phyloP scores from a whole-genome alignment of 1,140 invertebrate genomes.

The Pteromalus puparum region DNA sequence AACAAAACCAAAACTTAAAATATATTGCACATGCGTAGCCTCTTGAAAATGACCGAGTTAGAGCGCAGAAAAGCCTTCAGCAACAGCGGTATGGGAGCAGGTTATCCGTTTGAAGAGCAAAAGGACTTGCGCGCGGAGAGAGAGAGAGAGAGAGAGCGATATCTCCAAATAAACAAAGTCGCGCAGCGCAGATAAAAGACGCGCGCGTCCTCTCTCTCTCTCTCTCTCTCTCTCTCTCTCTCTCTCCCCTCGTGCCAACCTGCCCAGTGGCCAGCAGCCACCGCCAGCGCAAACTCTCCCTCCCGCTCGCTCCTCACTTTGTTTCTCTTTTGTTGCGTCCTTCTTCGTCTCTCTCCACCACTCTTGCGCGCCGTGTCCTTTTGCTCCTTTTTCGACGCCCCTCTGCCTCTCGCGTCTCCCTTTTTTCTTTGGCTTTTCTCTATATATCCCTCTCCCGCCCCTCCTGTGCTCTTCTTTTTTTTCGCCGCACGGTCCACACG shows the following conservation, averaged over 20 bases:
- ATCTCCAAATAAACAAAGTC: slow-evolving; percentile 9
- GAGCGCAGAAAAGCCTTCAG: too few species aligned
- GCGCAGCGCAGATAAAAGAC: background rate
- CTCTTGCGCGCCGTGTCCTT: slow-evolving; percentile 44
- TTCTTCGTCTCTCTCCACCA: slow-evolving; percentile 50
- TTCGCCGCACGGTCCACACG: slow-evolving; percentile 8
- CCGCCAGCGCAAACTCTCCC: slow-evolving; percentile 33
- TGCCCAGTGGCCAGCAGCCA: slow-evolving; percentile 26
- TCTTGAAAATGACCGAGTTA: background rate
- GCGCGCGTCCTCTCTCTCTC: background rate
- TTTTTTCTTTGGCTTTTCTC: slow-evolving; percentile 5
- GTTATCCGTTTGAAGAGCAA: background rate
- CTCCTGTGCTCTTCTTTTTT: slow-evolving; percentile 19
- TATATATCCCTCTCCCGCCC: slow-evolving; percentile 12
- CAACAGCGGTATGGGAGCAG: background rate
- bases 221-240: background rate
- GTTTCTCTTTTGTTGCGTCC: slow-evolving; percentile 23
- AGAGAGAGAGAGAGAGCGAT: too few species aligned
- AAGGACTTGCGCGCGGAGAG: background rate
- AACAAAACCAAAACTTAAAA: background rate
- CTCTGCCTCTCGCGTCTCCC: background rate
- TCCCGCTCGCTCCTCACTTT: background rate
- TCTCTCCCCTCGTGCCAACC: background rate
- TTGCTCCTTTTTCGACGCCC: slow-evolving; percentile 56
- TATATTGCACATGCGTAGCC: background rate